Evolutionary conservation across 2,888 invertebrate species (phyloP).

Genomic region (Dinocampus coccinellae): DNA sequence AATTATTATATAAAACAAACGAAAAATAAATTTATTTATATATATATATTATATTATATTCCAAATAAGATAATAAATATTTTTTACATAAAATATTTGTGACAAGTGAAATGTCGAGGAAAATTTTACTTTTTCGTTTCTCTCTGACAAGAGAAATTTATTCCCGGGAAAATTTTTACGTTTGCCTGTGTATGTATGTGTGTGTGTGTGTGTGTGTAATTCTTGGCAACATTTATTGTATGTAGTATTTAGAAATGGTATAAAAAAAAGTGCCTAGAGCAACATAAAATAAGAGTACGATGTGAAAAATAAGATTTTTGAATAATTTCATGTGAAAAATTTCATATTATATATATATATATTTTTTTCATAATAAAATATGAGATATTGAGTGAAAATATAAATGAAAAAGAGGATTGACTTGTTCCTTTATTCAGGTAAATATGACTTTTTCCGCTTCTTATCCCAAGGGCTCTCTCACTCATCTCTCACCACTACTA

Average conservation of each 20-base stretch:
- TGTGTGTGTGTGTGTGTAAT: neutral
- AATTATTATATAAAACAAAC: too few relatives aligned
- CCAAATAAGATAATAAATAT: neutral
- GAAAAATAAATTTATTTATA: neutral
- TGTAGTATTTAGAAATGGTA: neutral
- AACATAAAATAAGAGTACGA: neutral
- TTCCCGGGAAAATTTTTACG: neutral
- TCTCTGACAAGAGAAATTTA: neutral
- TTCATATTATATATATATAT: too few relatives aligned
- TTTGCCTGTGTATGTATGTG: neutral
- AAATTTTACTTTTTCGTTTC: neutral
- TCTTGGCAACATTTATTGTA: neutral
- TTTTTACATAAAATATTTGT: neutral
- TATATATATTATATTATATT: neutral
- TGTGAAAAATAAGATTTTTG: neutral
- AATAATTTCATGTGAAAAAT: neutral
- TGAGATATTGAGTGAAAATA: neutral
- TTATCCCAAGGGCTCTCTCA: conserved; percentile 7
- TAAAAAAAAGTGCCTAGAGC: neutral
- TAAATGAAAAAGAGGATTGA: neutral
- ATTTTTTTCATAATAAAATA: neutral
- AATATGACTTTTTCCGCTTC: conserved; percentile 21
- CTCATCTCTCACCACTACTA: too few relatives aligned
- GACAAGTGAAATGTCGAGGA: neutral
- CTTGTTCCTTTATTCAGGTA: conserved; percentile 20